Conservation (phyloP, 2,888 invertebrate genomes). For the Lamellibrachia columna region DNA sequence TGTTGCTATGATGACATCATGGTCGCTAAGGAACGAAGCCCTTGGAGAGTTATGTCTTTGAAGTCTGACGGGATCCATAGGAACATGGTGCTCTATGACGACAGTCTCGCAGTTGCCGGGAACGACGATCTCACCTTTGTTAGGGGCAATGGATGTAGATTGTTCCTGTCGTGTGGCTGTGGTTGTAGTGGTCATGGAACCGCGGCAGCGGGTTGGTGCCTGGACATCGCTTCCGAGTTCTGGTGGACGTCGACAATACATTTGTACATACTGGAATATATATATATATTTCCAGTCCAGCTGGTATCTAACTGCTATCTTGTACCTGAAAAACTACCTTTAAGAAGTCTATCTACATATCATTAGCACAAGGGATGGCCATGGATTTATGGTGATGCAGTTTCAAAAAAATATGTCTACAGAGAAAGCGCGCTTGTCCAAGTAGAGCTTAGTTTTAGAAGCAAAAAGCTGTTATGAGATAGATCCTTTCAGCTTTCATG, state of each 20-base stretch:
- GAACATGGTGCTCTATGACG: background rate
- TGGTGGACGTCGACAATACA: background rate
- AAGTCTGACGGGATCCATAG: background rate
- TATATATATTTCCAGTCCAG: background rate
- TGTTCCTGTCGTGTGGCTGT: background rate
- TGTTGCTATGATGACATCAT: background rate
- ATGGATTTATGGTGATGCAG: too few relatives aligned
- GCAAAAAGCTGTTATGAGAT: too few relatives aligned
- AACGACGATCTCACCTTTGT: background rate
- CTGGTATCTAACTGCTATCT: background rate
- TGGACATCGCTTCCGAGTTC: background rate
- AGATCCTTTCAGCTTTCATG: too few relatives aligned
- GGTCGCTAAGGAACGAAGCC: background rate
- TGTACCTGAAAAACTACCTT: too few relatives aligned
- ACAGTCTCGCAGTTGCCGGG: background rate
- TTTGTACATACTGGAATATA: background rate
- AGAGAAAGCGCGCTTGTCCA: too few relatives aligned
- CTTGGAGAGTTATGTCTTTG: background rate
- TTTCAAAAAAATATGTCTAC: too few relatives aligned
- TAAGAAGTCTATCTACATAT: too few relatives aligned
- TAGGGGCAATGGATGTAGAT: background rate
- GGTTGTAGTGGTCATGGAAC: background rate
- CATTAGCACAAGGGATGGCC: too few relatives aligned
- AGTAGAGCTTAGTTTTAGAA: too few relatives aligned
- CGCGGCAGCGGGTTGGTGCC: background rate